Conservation (phyloP, 2,888 invertebrate species). For the Noctuana brunneofusca region DNA sequence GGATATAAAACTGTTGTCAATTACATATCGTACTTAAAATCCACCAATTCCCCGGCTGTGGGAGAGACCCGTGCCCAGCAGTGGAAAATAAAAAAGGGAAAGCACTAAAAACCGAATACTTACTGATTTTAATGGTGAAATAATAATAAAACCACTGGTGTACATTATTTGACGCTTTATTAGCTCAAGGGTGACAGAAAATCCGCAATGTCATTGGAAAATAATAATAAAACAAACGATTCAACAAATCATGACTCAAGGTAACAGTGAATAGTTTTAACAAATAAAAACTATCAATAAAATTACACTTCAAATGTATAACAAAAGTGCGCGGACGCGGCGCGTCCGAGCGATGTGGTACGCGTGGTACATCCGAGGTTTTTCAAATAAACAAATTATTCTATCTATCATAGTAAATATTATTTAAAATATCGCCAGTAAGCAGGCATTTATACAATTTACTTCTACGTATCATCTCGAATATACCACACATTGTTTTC, state of each 20-base stretch:
- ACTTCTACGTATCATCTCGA: conserved; percentile 44
- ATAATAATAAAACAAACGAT: conserved; percentile 80
- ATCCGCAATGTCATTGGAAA: conserved; percentile 79
- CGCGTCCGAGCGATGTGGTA: conserved; percentile 5
- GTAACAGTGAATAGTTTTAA: conserved; percentile 80
- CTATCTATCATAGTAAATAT: conserved; percentile 40
- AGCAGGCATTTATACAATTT: conserved; percentile 20
- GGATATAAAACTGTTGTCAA: too few relatives aligned
- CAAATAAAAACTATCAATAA: conserved; percentile 76
- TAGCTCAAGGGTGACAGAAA: conserved; percentile 80
- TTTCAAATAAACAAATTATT: conserved; percentile 13
- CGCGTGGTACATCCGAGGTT: conserved; percentile 46
- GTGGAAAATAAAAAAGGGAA: too few relatives aligned
- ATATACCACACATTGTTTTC: conserved; percentile 54
- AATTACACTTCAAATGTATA: conserved; percentile 71
- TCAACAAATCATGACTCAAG: conserved; percentile 82
- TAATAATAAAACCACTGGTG: conserved; percentile 64
- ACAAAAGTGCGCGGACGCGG: conserved; percentile 53
- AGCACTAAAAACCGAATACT: too few relatives aligned
- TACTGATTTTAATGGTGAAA: too few relatives aligned
- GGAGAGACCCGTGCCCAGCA: too few relatives aligned
- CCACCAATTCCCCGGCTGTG: too few relatives aligned
- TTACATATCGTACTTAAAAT: too few relatives aligned
- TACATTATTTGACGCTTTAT: conserved; percentile 81
- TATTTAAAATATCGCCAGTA: conserved; percentile 30